Evolutionary conservation across 2,113 vertebrate genomes (phyloP), one percentile per base, ranked within the genome.

Genomic region (Lophotis ruficrista): DNA sequence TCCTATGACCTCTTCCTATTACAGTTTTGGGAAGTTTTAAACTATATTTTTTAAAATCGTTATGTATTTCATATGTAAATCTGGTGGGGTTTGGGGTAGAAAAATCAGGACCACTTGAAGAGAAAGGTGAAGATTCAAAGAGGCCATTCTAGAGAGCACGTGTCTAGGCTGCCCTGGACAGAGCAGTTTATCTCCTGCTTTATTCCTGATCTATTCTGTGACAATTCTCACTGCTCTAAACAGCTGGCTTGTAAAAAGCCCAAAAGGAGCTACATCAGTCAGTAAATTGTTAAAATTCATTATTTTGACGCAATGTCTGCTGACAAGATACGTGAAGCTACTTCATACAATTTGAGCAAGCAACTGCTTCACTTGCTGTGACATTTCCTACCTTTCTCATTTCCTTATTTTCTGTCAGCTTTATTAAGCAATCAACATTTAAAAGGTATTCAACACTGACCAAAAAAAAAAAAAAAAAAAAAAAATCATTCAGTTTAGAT

Each of bases 111-210:
- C 28, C 56, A 37, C n/a, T 53, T 31, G 18, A 50, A 21, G 3
- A 70, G 20, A 54, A 61, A 90, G 41, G 45, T 48, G 11, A 73
- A 64, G 15, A 77, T 31, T 53, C 41, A 45, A 56, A 72, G 56
- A 73, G 47, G 19, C 0, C 0, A 45, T 31, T 22, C 10, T 4
- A 13, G n/a, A 69, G 14, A n/a, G n/a, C 20, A 70, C 2, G 2
- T 17, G 30, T 38, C 14, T 0, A n/a, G 23, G 43, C 56, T 91
- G 70, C 56, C 31, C 77, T 77, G 57, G 54, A 27, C 21, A 60
- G 54, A 41, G 31, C 28, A 47, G 30, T 16, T 65, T 14, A 35
- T 41, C 58, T 76, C n/a, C 41, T 60, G 15, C 31, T 80, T 86
- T 75, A 33, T 65, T 83, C 51, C 50, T 43, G 13, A 53, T 28